These are phyloP conservation scores for Anoncus sp. DNA, from an alignment of 2,888 invertebrate genomes.

Conservation along the genomic window DNA sequence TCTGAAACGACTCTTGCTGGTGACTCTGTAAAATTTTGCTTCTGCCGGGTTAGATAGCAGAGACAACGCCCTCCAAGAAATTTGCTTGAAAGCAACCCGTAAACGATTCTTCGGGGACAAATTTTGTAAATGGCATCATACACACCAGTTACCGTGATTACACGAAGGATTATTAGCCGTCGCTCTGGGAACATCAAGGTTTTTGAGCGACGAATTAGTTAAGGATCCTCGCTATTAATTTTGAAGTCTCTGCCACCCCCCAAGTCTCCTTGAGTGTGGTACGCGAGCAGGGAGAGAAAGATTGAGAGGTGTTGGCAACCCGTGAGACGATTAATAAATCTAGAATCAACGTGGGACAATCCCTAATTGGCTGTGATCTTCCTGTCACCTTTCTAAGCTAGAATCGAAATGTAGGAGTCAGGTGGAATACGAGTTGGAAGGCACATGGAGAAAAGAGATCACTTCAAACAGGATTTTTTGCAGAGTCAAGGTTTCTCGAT, in stretches of 20 bases:
- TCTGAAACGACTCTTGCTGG: constrained; percentile 62
- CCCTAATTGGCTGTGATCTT: constrained; percentile 2
- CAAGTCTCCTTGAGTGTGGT: too few species aligned
- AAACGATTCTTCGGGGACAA: constrained; percentile 56
- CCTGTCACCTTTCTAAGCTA: neutral
- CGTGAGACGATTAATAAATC: constrained; percentile 47
- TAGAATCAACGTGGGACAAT: constrained; percentile 36
- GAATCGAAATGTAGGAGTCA: too few species aligned
- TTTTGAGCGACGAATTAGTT: constrained; percentile 30
- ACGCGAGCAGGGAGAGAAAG: too few species aligned
- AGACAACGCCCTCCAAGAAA: constrained; percentile 10
- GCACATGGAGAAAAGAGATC: constrained; percentile 15
- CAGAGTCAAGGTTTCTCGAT: constrained; percentile 32
- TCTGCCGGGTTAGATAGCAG: too few species aligned
- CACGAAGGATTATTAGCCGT: constrained; percentile 59
- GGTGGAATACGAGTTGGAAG: too few species aligned
- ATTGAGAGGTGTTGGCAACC: neutral
- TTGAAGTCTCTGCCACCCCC: constrained; percentile 9
- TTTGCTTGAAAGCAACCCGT: neutral
- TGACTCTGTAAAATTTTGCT: constrained; percentile 46
- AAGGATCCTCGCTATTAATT: constrained; percentile 39
- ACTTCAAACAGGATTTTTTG: constrained; percentile 48
- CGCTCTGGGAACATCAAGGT: too few species aligned
- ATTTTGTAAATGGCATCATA: constrained; percentile 49
- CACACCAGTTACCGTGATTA: constrained; percentile 61